Conservation (phyloP, 1,140 invertebrate genomes). For the Euschistus heros region DNA sequence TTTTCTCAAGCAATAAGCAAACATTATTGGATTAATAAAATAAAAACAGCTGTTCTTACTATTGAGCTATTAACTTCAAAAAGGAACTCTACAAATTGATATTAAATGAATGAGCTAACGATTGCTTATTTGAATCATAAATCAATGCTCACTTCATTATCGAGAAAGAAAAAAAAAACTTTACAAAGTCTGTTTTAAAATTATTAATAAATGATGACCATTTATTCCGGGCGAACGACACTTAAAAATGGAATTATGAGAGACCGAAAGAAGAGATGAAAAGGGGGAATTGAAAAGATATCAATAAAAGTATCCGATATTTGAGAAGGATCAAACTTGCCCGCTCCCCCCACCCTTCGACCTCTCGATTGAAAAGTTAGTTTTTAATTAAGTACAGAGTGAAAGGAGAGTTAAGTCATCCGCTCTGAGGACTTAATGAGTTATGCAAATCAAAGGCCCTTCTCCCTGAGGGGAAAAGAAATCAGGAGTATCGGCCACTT, state of each 20-base stretch:
- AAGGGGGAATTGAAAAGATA: not conserved
- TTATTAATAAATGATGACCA: too few species aligned
- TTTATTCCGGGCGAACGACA: too few species aligned
- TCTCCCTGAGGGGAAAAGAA: not conserved
- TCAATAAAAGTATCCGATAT: not conserved
- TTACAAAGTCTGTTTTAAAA: too few species aligned
- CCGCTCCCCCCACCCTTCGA: not conserved
- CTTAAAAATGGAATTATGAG: not conserved
- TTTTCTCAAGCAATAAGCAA: too few species aligned
- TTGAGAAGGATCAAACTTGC: conserved; percentile 9
- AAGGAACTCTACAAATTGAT: too few species aligned
- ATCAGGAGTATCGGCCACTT: conserved; percentile 8
- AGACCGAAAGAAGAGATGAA: not conserved
- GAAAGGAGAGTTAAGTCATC: conserved; percentile 24
- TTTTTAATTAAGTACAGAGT: conserved; percentile 25
- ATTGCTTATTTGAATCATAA: too few species aligned
- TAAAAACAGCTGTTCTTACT: too few species aligned
- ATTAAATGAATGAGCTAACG: too few species aligned
- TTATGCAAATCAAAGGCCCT: conserved; percentile 24
- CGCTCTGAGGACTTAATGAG: conserved; percentile 22
- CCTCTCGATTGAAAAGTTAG: conserved; percentile 22
- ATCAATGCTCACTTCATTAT: too few species aligned
- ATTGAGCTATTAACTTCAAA: too few species aligned
- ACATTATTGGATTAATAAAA: too few species aligned
- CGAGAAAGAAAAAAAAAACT: too few species aligned